phyloP scores from a whole-genome alignment of 1,140 invertebrate genomes.

The Akabosia matsudoensis region DNA sequence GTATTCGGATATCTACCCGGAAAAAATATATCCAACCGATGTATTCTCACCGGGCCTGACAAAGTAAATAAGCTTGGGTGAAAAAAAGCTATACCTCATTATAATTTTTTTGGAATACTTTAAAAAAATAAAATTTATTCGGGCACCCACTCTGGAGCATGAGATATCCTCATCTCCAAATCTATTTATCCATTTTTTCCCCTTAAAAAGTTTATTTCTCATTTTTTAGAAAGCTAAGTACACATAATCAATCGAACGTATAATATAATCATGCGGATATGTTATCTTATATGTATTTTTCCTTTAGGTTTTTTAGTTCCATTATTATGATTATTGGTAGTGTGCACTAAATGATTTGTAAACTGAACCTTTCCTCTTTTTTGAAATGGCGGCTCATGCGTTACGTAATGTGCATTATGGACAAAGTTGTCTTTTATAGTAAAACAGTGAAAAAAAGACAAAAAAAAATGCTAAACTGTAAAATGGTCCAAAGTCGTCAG shows the following conservation, averaged over 20 bases:
- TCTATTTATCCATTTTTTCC: background rate
- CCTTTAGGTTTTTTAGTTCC: background rate
- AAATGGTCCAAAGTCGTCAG: background rate
- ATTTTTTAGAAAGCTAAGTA: conserved; percentile 2
- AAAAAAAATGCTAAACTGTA: background rate
- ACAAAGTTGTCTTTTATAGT: background rate
- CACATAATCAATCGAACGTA: no score
- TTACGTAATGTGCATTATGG: background rate
- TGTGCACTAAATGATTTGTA: conserved; percentile 39
- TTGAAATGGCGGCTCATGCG: background rate
- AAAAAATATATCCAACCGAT: background rate
- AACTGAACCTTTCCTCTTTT: conserved; percentile 16
- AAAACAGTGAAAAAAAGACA: background rate
- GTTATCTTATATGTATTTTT: background rate
- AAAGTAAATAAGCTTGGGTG: background rate
- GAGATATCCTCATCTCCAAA: background rate
- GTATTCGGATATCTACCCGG: no score
- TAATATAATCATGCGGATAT: background rate
- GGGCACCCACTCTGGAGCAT: background rate
- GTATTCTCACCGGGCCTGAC: background rate
- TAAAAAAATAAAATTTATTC: background rate
- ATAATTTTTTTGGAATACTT: background rate
- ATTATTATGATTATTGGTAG: conserved; percentile 23
- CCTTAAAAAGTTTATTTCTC: background rate
- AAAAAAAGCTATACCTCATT: background rate